Evolutionary conservation across 2,113 vertebrate species (phyloP).

Genomic region (Clupea harengus): DNA sequence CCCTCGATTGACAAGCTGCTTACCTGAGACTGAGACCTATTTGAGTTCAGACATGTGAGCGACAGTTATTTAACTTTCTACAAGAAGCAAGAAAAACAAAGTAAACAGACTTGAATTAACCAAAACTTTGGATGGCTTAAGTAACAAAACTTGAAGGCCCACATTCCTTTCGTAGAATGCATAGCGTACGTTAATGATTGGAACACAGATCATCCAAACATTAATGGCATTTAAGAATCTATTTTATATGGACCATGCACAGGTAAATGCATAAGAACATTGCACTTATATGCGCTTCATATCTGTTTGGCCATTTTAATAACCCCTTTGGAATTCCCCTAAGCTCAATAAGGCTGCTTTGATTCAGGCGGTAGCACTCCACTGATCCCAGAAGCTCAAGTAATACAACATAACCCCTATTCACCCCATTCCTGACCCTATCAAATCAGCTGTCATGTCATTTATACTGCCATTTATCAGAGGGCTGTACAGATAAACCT

Average conservation of each 20-base stretch:
- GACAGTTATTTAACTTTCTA: slow-evolving; percentile 80
- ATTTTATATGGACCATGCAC: too few relatives aligned
- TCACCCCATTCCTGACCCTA: slow-evolving; percentile 60
- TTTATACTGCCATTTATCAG: slow-evolving; percentile 53
- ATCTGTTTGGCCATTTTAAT: not conserved
- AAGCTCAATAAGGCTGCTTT: not conserved
- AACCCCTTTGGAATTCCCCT: not conserved
- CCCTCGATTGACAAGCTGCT: slow-evolving; percentile 77
- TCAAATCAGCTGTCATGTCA: slow-evolving; percentile 57
- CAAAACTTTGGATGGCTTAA: not conserved
- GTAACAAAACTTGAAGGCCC: not conserved
- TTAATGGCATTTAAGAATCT: too few relatives aligned
- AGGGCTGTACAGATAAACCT: slow-evolving; percentile 53
- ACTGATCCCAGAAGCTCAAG: not conserved
- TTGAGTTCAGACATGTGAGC: slow-evolving; percentile 82
- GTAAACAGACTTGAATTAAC: not conserved
- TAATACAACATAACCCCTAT: slow-evolving; percentile 34
- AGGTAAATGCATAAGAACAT: not conserved
- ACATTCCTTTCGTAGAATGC: not conserved
- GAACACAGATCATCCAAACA: not conserved
- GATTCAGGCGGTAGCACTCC: not conserved
- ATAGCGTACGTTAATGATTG: not conserved
- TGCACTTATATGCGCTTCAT: not conserved
- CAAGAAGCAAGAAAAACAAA: slow-evolving; percentile 52
- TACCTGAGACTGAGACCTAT: slow-evolving; percentile 77